A percentile compares a stretch with the other conserved stretches of the same genome.
phyloP scores from a whole-genome alignment of 2,888 invertebrate genomes.

The Cephus sareptanus region DNA sequence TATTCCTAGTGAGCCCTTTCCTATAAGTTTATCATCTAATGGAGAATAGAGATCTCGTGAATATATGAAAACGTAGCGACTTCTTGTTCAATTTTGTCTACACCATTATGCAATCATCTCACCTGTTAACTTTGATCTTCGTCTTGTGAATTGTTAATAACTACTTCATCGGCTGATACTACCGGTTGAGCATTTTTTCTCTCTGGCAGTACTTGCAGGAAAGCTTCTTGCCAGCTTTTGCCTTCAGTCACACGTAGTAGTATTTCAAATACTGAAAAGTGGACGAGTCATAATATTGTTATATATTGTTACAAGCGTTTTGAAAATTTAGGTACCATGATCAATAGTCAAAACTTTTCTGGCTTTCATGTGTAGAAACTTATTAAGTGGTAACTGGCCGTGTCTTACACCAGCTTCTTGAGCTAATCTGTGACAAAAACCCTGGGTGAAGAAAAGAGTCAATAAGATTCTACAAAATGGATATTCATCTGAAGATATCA shows the following conservation, averaged over 20 bases:
- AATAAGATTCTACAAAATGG: neutral
- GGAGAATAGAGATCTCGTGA: neutral
- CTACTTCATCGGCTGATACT: slow-evolving; percentile 25
- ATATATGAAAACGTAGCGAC: neutral
- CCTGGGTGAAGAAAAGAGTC: slow-evolving; percentile 67
- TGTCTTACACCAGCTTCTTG: slow-evolving; percentile 81
- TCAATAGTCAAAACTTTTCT: slow-evolving; percentile 95
- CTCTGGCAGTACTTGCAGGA: slow-evolving; percentile 81
- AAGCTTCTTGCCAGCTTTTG: slow-evolving; percentile 81
- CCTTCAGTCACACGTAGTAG: slow-evolving; percentile 81
- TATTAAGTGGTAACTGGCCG: slow-evolving; percentile 87
- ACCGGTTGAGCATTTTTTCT: slow-evolving; percentile 77
- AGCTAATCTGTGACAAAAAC: slow-evolving; percentile 87
- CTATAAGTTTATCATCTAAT: too few species aligned
- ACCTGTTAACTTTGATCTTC: neutral
- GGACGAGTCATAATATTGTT: slow-evolving; percentile 6
- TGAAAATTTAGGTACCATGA: slow-evolving; percentile 76
- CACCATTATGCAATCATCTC: neutral
- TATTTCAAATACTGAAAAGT: slow-evolving; percentile 84
- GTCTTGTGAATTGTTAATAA: slow-evolving; percentile 16
- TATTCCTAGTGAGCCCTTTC: neutral
- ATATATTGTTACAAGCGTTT: neutral
- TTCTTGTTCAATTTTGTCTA: neutral
- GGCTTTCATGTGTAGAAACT: slow-evolving; percentile 91
- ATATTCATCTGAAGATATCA: neutral